These are phyloP conservation scores for Pelecanus crispus DNA, from an alignment of 2,113 vertebrate species.

Conservation along the genomic window DNA sequence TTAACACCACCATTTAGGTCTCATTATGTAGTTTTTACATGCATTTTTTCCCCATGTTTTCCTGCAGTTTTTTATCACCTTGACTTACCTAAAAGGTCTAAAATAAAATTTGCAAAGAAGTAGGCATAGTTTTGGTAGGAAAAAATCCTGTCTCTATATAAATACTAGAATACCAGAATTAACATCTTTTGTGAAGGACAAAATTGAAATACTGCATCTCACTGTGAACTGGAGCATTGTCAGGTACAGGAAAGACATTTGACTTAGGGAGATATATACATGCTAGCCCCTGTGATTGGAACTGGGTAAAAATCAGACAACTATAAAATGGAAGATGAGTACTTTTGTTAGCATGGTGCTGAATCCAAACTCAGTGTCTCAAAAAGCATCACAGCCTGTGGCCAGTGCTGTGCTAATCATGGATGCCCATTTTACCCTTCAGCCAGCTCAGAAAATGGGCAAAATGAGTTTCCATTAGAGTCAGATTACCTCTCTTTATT, in stretches of 20 bases:
- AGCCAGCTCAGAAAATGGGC: neutral
- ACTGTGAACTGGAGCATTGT: neutral
- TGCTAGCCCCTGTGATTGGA: neutral
- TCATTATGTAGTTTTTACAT: neutral
- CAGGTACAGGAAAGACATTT: neutral
- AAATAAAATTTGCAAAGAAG: neutral
- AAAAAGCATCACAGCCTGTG: neutral
- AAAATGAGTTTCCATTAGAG: neutral
- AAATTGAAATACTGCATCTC: neutral
- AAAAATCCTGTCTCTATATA: neutral
- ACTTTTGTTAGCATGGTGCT: neutral
- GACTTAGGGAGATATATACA: neutral
- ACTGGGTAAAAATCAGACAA: neutral
- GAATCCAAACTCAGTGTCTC: neutral
- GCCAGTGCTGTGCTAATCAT: neutral
- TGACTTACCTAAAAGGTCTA: neutral
- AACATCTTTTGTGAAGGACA: neutral
- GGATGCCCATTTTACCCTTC: neutral
- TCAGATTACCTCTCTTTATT: neutral
- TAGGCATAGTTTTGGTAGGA: neutral
- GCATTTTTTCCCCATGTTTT: neutral
- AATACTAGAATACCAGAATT: neutral
- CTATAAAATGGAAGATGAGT: neutral
- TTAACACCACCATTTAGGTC: neutral
- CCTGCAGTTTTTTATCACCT: neutral